A percentile compares a stretch with the other conserved stretches of the same genome.
Conservation (phyloP, 2,797 vertebrate species). For the Rhodeus uyekii region DNA sequence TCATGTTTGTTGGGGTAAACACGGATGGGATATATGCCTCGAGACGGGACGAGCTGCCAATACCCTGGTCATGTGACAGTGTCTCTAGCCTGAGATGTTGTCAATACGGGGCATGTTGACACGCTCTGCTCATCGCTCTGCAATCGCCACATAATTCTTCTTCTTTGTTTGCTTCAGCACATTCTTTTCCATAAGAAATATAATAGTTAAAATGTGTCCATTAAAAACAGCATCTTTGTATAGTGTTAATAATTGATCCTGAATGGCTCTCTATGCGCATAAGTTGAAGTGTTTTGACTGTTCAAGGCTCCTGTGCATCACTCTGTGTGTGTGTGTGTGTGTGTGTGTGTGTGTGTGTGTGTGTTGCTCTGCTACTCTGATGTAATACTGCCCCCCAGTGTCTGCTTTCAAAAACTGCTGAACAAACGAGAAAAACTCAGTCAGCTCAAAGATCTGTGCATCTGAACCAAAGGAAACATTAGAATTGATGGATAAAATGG, state of each 20-base stretch:
- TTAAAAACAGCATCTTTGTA: neutral
- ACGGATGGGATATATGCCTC: conserved; percentile 69
- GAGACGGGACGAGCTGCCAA: conserved; percentile 77
- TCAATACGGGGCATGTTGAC: conserved; percentile 74
- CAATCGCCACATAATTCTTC: too few species aligned
- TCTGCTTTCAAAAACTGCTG: conserved; percentile 40
- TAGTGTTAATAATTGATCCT: neutral
- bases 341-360: neutral
- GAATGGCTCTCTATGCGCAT: neutral
- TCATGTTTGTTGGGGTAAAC: conserved; percentile 68
- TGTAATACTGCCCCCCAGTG: conserved; percentile 78
- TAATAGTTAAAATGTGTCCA: neutral
- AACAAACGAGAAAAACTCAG: neutral
- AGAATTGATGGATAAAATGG: neutral
- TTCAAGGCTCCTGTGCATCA: neutral
- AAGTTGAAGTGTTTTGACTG: neutral
- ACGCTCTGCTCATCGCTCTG: conserved; percentile 60
- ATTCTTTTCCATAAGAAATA: neutral
- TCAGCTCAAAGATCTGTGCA: neutral
- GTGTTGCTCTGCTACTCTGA: conserved; percentile 45
- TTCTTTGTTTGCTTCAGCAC: conserved; percentile 45
- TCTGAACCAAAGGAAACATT: neutral
- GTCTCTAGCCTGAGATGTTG: conserved; percentile 73
- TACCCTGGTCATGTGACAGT: conserved; percentile 79
- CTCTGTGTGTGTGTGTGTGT: neutral